Evolutionary conservation across 1,140 invertebrate species (phyloP), one percentile per base, ranked within the genome.

Genomic region (Diploscapter pachys): DNA sequence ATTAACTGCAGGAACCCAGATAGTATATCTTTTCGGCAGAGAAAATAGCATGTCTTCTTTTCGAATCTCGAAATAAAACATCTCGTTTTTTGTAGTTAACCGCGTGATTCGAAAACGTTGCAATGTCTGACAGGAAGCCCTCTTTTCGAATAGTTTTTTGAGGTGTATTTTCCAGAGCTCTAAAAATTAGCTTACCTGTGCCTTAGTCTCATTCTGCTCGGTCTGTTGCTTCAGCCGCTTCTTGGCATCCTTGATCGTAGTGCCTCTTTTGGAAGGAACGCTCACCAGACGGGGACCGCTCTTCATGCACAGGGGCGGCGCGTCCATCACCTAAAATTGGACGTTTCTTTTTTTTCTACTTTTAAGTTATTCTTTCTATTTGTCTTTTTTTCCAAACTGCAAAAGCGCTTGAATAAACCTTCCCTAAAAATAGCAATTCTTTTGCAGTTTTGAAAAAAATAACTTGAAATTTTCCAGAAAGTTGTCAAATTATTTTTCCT

Each of bases 291-390:
- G 69, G 11, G 75, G 52, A 13, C 75, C 75, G 48, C 61, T 65
- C 50, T 59, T 49, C 75, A 76, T 72, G 9, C 56, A 66, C 13
- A 65, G 61, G 6, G 62, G 62, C 9, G 51, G 6, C 13, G 53
- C 59, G 11, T 71, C 70, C 75, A 76, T 67, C 4, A 76, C 67
- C 74, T 76, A 50, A 53, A 74, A 49, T 4, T 57, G 61, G 9
- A 8, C 8, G 5, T 57, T 56, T 53, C 3, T 31, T 31, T 56
- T 31, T 56, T 3, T 69, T 13, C 8, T 67, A n/a, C 2, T 69
- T 5, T 31, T 31, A 31, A n/a, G n/a, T n/a, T n/a, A n/a, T n/a
- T n/a, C n/a, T n/a, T n/a, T n/a, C n/a, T n/a, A n/a, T n/a, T n/a
- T n/a, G n/a, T n/a, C n/a, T n/a, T n/a, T n/a, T n/a, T n/a, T n/a